Evolutionary conservation across 2,888 invertebrate genomes (phyloP).

Genomic region (Leptinotarsa peninsularis): DNA sequence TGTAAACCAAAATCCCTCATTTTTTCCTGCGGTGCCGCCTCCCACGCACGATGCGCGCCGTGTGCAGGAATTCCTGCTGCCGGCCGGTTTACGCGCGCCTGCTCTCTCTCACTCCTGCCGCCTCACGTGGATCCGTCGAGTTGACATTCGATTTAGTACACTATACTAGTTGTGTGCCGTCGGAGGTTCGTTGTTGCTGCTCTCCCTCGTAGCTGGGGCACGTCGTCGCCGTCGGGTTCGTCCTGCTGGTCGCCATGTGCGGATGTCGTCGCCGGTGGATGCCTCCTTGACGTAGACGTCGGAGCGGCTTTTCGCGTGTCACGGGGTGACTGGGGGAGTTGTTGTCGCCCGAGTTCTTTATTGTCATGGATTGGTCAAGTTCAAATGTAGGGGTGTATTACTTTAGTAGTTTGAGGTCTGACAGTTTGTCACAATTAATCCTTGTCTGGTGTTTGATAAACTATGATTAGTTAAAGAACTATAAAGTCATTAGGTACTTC

Average conservation of each 20-base stretch:
- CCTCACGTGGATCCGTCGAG: conserved; percentile 71
- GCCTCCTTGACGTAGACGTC: conserved; percentile 13
- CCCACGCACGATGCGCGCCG: conserved; percentile 6
- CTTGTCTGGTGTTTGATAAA: too few species aligned
- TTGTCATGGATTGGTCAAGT: background rate
- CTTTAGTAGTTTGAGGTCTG: too few species aligned
- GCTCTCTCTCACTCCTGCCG: background rate
- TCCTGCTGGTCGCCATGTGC: conserved; percentile 19
- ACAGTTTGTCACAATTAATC: too few species aligned
- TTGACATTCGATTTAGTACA: conserved; percentile 70
- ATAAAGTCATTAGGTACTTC: too few species aligned
- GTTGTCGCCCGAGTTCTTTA: background rate
- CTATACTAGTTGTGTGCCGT: conserved; percentile 46
- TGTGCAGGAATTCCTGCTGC: conserved; percentile 11
- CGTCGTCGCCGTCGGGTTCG: conserved; percentile 64
- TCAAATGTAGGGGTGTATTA: too few species aligned
- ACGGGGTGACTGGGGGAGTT: background rate
- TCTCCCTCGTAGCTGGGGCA: conserved; percentile 67
- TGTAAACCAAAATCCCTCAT: background rate
- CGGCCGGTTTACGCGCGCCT: conserved; percentile 42
- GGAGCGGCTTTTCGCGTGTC: background rate
- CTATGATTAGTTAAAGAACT: too few species aligned
- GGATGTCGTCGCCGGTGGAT: conserved; percentile 9
- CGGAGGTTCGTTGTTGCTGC: conserved; percentile 44
- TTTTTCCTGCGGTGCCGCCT: background rate